Percentiles rank a stretch among this genome's conserved stretches.
Conservation (phyloP, 2,888 invertebrate genomes). For the Pegoplata infirma region DNA sequence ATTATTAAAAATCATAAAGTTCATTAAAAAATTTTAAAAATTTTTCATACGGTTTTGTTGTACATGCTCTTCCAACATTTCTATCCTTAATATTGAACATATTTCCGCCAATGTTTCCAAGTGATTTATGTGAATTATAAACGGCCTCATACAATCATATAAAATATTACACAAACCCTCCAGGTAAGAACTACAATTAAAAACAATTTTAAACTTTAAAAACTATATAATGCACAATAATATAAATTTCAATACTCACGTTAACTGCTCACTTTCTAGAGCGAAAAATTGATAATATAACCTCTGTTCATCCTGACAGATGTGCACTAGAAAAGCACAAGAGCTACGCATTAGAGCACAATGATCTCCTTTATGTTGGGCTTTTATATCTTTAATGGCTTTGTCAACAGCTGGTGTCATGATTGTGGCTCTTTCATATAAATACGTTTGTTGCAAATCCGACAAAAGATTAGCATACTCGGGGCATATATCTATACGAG, state of each 20-base stretch:
- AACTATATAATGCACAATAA: not conserved
- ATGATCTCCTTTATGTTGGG: constrained; percentile 85
- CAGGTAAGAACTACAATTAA: constrained; percentile 83
- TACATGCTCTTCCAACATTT: constrained; percentile 95
- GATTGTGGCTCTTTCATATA: constrained; percentile 84
- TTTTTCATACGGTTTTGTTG: constrained; percentile 89
- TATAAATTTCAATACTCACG: constrained; percentile 78
- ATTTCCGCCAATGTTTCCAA: constrained; percentile 98
- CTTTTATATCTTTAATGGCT: constrained; percentile 83
- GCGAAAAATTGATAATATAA: constrained; percentile 95
- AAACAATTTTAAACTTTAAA: not conserved
- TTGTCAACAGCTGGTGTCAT: constrained; percentile 85
- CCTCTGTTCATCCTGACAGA: constrained; percentile 96
- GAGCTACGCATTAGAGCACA: constrained; percentile 92
- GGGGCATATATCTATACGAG: constrained; percentile 83
- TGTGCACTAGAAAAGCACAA: constrained; percentile 93
- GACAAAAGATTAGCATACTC: constrained; percentile 86
- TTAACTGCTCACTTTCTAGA: constrained; percentile 82
- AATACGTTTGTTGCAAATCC: constrained; percentile 91
- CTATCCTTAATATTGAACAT: constrained; percentile 93
- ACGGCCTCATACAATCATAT: constrained; percentile 95
- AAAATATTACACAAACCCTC: constrained; percentile 91
- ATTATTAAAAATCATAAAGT: no score
- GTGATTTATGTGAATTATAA: constrained; percentile 97
- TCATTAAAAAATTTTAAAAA: no score